phyloP scores from a whole-genome alignment of 2,113 vertebrate genomes.

The Oreocharis arfaki region DNA sequence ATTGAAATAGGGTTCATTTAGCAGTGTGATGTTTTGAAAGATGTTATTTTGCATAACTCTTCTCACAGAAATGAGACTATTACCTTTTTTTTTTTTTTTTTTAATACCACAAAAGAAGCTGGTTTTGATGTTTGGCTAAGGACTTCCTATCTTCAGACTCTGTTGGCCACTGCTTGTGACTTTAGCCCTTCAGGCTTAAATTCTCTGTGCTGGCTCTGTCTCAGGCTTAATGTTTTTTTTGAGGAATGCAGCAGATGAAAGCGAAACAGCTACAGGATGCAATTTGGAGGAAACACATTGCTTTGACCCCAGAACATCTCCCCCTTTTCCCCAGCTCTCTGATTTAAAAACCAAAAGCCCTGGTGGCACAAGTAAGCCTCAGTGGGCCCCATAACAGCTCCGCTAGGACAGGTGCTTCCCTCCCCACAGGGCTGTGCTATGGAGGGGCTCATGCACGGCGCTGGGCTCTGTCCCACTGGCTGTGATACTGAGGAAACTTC shows the following conservation, averaged over 20 bases:
- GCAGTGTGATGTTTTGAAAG: background rate
- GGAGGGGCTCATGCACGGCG: too few relatives aligned
- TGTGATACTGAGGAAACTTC: background rate
- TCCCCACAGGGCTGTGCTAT: background rate
- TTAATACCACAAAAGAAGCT: background rate
- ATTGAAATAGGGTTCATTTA: background rate
- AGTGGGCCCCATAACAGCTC: background rate
- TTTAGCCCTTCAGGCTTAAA: background rate
- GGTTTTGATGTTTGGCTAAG: background rate
- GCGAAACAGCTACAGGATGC: background rate
- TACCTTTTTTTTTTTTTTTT: background rate
- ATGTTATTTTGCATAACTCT: background rate
- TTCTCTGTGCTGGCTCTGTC: background rate
- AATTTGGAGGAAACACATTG: background rate
- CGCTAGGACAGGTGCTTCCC: fast-evolving
- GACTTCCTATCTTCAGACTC: background rate
- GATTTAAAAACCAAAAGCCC: background rate
- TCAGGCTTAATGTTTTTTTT: background rate
- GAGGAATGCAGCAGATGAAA: background rate
- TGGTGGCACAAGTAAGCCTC: background rate
- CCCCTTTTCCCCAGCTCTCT: background rate
- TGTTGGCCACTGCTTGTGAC: background rate
- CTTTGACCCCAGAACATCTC: background rate
- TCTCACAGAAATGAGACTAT: background rate
- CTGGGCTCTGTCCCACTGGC: background rate